phyloP scores from a whole-genome alignment of 2,888 invertebrate genomes.

The Polylopha cassiicola region DNA sequence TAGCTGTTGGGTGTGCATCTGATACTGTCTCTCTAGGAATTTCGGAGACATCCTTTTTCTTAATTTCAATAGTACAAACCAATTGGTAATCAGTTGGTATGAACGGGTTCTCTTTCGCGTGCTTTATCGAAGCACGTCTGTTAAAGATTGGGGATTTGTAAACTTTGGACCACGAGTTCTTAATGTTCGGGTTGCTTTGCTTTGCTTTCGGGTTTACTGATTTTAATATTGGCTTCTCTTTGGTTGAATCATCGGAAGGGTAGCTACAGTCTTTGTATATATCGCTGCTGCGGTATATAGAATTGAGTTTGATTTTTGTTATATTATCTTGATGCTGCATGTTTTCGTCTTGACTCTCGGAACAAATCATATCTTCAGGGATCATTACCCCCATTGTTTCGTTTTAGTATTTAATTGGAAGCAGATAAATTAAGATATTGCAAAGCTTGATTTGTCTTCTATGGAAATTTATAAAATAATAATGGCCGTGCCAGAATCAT shows the following conservation, averaged over 20 bases:
- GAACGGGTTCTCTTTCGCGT: background rate
- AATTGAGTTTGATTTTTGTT: conserved; percentile 33
- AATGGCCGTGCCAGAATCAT: too few relatives aligned
- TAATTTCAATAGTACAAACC: conserved; percentile 1
- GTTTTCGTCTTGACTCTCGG: conserved; percentile 22
- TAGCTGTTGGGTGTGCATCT: background rate
- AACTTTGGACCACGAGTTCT: conserved; percentile 49
- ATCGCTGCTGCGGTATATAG: conserved; percentile 35
- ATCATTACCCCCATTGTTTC: conserved; percentile 37
- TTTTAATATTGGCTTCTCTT: conserved; percentile 23
- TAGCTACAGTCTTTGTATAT: conserved; percentile 57
- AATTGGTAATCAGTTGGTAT: conserved; percentile 1
- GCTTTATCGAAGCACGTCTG: background rate
- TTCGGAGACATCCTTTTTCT: conserved; percentile 1
- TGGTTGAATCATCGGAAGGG: conserved; percentile 14
- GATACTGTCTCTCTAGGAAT: too few relatives aligned
- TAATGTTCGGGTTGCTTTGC: conserved; percentile 25
- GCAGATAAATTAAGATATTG: too few relatives aligned
- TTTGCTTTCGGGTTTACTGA: conserved; percentile 8
- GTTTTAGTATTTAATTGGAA: too few relatives aligned
- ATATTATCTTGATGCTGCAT: conserved; percentile 26
- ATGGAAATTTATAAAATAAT: too few relatives aligned
- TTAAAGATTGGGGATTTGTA: conserved; percentile 39
- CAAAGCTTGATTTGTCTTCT: too few relatives aligned
- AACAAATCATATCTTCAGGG: conserved; percentile 25